Percentiles rank a stretch among this genome's conserved stretches.
Evolutionary conservation across 2,797 vertebrate genomes (phyloP).

Genomic region (Poecile montanus): DNA sequence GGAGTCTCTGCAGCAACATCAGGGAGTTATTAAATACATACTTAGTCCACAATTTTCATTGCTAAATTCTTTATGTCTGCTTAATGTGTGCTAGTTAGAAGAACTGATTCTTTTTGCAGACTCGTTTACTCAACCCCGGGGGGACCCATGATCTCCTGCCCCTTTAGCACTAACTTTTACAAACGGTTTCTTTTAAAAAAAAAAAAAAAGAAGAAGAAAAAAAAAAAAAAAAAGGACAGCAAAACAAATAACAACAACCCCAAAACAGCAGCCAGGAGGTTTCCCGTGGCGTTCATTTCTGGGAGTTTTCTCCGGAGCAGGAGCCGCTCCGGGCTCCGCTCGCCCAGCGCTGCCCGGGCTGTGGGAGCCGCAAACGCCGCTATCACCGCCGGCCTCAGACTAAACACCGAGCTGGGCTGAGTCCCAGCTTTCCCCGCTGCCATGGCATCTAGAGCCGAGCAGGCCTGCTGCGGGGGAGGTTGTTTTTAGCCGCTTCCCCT

Average conservation of each 20-base stretch:
- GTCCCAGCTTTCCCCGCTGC: slow-evolving; percentile 65
- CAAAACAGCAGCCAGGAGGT: neutral
- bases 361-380: neutral
- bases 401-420: slow-evolving; percentile 57
- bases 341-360: neutral
- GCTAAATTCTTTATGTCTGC: slow-evolving; percentile 70
- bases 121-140: slow-evolving; percentile 66
- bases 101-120: slow-evolving; percentile 74
- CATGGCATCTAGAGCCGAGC: slow-evolving; percentile 46
- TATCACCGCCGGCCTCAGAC: slow-evolving; percentile 48
- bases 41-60: slow-evolving; percentile 62
- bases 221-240: too few relatives aligned
- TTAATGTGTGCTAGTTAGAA: slow-evolving; percentile 59
- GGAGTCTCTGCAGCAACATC: slow-evolving; percentile 50
- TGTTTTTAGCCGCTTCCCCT: neutral
- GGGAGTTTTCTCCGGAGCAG: neutral
- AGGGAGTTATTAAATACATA: slow-evolving; percentile 66
- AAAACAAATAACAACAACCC: neutral
- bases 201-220: neutral
- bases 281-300: neutral
- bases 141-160: slow-evolving; percentile 68
- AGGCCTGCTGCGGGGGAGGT: slow-evolving; percentile 9
- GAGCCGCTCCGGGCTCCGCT: neutral
- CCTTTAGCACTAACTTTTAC: slow-evolving; percentile 67
- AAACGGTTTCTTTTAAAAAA: neutral